Base-by-base conservation (phyloP, 2,797 vertebrate genomes). In the Pelobates cultripes region DNA sequence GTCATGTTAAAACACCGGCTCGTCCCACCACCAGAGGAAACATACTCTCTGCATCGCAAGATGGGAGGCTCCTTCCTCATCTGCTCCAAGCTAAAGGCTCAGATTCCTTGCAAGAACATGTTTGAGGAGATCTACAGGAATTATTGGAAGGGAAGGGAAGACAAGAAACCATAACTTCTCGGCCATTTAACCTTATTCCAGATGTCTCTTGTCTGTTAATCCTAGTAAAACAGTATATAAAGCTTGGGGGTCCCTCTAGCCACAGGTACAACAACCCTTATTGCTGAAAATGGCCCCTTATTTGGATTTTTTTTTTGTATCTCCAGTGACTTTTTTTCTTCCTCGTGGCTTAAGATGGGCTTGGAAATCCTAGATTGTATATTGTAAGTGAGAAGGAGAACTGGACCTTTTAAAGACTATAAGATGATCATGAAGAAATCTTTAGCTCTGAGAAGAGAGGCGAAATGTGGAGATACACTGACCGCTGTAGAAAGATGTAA, bases 1-100 rank as follows among this genome's bases (percentile, higher is more conserved):
- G 85, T 99, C 86, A 99, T 99, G 98, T 92, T 99, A 86, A 97
- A 93, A 86, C 97, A 99, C 75, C 93, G 98, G 2, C 96, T 99
- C 2, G 81, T 97, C 12, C 97, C 98, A 1, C 98, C 98, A 0
- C 98, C 98, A 0, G 96, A 98, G 89, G 97, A 99, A 90, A 99
- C 97, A 9, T 99, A 99, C 87, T 99, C 98, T 0, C 94, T 99
- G 68, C 98, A 99, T 89, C 93, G 98, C 43, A 99, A 99, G 92
- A 99, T 99, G 97, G 97, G 97, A 0, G 98, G 98, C 79, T 99
- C 98, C 0, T 99, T 99, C 89, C 97, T 99, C 67, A 99, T 99
- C 92, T 99, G 98, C 91, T 97, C 98, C 71, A 96, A 96, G 86
- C 93, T 99, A 57, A 88, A 96, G 68, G 96, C 97, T 4, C 90